phyloP scores from a whole-genome alignment of 2,797 vertebrate species.

The Xenopus petersii region DNA sequence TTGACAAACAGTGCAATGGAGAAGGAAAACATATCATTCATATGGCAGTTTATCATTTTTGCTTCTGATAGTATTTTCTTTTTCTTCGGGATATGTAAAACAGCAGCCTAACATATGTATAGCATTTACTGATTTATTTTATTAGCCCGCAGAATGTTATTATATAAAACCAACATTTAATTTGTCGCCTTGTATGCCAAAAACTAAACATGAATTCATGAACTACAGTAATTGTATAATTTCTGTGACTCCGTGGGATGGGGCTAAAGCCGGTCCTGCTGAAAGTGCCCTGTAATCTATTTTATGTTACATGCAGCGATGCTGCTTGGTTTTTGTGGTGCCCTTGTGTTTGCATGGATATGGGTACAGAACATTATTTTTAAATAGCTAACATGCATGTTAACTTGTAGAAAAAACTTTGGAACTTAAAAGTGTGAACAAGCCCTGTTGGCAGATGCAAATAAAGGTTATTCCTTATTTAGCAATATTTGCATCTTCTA shows the following conservation, averaged over 20 bases:
- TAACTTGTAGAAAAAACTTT: too few species aligned
- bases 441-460: too few species aligned
- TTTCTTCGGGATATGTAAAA: slow-evolving; percentile 42
- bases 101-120: slow-evolving; percentile 27
- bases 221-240: background rate
- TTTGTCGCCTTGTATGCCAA: background rate
- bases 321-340: too few species aligned
- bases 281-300: too few species aligned
- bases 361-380: too few species aligned
- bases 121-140: slow-evolving; percentile 47
- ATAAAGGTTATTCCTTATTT: too few species aligned
- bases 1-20: slow-evolving; percentile 58
- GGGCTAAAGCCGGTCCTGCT: too few species aligned
- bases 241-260: background rate
- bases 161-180: slow-evolving; percentile 33
- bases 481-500: too few species aligned
- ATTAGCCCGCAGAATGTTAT: slow-evolving; percentile 39
- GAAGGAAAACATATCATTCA: slow-evolving; percentile 59
- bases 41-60: slow-evolving; percentile 52
- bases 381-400: too few species aligned
- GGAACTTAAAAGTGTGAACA: too few species aligned
- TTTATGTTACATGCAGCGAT: too few species aligned
- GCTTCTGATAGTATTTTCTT: slow-evolving; percentile 39
- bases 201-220: slow-evolving; percentile 14
- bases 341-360: too few species aligned